Conservation (phyloP, 2,113 vertebrate species). For the Zosterops hypoxanthus region DNA sequence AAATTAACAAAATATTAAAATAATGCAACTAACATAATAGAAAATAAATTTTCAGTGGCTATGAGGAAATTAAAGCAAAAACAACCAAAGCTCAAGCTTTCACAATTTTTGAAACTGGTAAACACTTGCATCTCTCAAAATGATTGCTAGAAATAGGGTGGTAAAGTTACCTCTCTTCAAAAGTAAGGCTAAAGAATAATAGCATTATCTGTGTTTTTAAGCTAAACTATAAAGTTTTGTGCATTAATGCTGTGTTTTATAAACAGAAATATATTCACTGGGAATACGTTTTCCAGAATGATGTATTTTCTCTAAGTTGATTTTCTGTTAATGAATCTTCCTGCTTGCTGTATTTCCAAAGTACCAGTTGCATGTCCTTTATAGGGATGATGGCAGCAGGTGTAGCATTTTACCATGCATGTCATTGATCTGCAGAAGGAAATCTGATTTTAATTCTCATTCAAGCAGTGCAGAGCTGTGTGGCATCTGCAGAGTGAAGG, state of each 20-base stretch:
- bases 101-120: background rate
- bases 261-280: background rate
- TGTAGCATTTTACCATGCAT: background rate
- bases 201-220: background rate
- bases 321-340: background rate
- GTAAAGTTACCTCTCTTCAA: background rate
- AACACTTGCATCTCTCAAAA: background rate
- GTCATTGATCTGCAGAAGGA: background rate
- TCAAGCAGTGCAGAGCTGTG: background rate
- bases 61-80: background rate
- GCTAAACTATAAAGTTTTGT: background rate
- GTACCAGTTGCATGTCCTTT: background rate
- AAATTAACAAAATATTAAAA: background rate
- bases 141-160: background rate
- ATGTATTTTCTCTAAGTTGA: background rate
- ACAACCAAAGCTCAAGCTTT: background rate
- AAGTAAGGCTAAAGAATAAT: background rate
- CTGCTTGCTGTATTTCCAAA: background rate
- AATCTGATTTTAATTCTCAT: background rate
- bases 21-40: background rate
- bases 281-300: fast-evolving
- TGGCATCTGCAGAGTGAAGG: background rate
- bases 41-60: background rate
- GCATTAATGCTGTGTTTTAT: background rate
- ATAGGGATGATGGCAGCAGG: background rate